Evolutionary conservation across 2,888 invertebrate genomes (phyloP).

Genomic region (Lasiommata megera): DNA sequence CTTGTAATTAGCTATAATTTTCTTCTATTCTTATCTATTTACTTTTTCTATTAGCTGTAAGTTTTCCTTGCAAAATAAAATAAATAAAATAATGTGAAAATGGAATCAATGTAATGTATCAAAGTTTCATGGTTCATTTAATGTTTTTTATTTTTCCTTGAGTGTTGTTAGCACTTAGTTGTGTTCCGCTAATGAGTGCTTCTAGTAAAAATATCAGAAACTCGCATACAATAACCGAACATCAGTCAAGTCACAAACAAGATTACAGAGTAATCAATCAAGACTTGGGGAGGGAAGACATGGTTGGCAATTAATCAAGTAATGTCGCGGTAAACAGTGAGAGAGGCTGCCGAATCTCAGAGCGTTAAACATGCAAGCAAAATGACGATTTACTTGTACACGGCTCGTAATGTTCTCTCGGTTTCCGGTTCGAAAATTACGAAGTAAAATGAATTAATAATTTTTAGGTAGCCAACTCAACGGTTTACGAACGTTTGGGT

Average conservation of each 20-base stretch:
- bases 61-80: too few relatives aligned
- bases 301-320: constrained; percentile 69
- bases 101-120: too few relatives aligned
- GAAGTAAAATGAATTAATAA: too few relatives aligned
- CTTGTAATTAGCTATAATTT: too few relatives aligned
- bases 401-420: background rate
- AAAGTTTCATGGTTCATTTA: background rate
- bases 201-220: constrained; percentile 48
- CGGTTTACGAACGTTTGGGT: too few relatives aligned
- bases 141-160: background rate
- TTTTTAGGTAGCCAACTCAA: too few relatives aligned
- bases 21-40: too few relatives aligned
- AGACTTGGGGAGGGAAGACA: constrained; percentile 45
- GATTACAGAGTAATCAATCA: constrained; percentile 78
- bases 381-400: background rate
- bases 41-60: too few relatives aligned
- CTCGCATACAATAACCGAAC: constrained; percentile 55
- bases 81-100: too few relatives aligned
- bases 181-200: constrained; percentile 1
- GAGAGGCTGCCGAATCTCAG: constrained; percentile 35
- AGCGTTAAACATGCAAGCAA: constrained; percentile 8
- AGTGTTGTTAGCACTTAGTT: background rate
- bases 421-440: background rate
- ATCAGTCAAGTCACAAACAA: constrained; percentile 76
- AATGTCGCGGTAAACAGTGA: constrained; percentile 49